phyloP scores from a whole-genome alignment of 2,113 vertebrate genomes.

The Zosterops lateralis region DNA sequence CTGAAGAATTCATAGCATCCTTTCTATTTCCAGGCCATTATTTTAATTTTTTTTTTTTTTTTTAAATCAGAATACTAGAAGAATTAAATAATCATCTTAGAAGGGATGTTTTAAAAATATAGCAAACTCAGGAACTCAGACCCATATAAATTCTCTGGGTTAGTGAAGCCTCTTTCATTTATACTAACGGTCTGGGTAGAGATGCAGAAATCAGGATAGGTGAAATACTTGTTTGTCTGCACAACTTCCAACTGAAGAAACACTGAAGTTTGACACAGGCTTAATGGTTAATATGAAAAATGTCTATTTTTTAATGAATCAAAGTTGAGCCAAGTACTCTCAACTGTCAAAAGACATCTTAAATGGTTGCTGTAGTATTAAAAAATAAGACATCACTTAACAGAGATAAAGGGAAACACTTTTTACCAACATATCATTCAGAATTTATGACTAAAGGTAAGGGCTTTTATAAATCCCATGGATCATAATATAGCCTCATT shows the following conservation, averaged over 20 bases:
- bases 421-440: neutral
- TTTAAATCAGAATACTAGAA: neutral
- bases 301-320: neutral
- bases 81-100: neutral
- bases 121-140: neutral
- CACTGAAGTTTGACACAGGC: rapidly evolving
- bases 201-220: neutral
- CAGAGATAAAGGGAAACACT: neutral
- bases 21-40: neutral
- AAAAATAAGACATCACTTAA: neutral
- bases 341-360: neutral
- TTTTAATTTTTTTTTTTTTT: no score
- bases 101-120: neutral
- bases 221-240: neutral
- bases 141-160: neutral
- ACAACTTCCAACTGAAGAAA: neutral
- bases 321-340: neutral
- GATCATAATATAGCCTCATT: neutral
- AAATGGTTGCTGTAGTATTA: neutral
- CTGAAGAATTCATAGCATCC: neutral
- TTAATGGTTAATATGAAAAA: neutral
- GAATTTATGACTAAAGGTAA: neutral
- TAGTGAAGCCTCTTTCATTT: neutral
- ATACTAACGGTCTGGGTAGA: neutral
- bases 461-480: neutral